phyloP scores from a whole-genome alignment of 2,888 invertebrate species.

The Tetragonula carbonaria region DNA sequence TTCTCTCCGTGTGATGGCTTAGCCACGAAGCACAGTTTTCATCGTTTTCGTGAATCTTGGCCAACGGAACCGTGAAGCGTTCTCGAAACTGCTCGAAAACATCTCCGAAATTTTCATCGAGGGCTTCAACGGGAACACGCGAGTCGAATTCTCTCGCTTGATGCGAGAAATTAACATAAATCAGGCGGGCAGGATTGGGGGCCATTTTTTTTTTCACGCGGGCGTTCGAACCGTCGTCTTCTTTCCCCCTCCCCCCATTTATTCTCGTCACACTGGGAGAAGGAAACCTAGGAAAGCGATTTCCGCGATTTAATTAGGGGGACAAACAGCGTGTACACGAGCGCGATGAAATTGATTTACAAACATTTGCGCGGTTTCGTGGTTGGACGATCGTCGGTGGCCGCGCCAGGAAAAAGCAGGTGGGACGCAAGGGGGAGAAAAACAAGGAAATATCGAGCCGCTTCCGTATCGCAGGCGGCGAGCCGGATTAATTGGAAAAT shows the following conservation, averaged over 20 bases:
- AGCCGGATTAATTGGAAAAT: slow-evolving; percentile 49
- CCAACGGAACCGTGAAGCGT: neutral
- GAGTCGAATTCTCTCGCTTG: neutral
- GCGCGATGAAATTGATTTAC: slow-evolving; percentile 40
- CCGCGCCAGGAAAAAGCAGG: slow-evolving; percentile 22
- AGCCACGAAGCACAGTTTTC: slow-evolving; percentile 16
- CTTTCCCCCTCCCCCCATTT: neutral
- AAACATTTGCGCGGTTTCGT: slow-evolving; percentile 58
- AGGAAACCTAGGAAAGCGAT: neutral
- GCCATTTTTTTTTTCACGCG: neutral
- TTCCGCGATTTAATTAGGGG: slow-evolving; percentile 50
- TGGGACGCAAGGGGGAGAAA: neutral
- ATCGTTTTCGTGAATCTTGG: slow-evolving; percentile 14
- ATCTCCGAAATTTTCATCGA: no score
- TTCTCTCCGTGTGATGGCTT: neutral
- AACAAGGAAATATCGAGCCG: slow-evolving; percentile 33
- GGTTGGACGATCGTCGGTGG: slow-evolving; percentile 11
- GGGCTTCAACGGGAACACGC: no score
- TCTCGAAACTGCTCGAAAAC: no score
- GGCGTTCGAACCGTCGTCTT: no score
- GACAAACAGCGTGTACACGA: slow-evolving; percentile 31
- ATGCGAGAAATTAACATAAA: neutral
- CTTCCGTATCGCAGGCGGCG: no score
- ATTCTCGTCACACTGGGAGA: neutral
- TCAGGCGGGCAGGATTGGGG: neutral